Evolutionary conservation across 2,113 vertebrate species (phyloP), one percentile per base, ranked within the genome.

Genomic region (Heterotilapia buettikoferi): DNA sequence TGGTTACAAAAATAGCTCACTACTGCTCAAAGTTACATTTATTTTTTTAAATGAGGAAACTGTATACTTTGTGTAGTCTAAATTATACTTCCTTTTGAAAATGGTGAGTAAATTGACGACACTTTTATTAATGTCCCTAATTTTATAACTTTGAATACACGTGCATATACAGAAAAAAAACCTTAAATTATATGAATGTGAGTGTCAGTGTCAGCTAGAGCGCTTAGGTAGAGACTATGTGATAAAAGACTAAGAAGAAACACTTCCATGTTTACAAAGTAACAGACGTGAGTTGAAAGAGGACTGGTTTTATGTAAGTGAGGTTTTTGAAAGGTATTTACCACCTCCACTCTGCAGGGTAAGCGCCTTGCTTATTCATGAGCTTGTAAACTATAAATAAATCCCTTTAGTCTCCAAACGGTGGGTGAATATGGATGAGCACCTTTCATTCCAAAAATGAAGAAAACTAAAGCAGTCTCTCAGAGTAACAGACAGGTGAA

Each of bases 331-430:
- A 83, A 83, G 36, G 38, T 52, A 57, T 92, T 88, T 89, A 86
- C 82, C 76, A 26, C 71, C 38, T 85, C 31, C 50, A 26, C 52
- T 83, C 45, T 36, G 86, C 87, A 40, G 57, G 26, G 88, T 43
- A 43, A 79, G 66, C 57, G 73, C 21, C 33, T 78, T 63, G 56
- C 52, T 88, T 93, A 93, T 90, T 89, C 90, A 91, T 88, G 68
- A 88, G 43, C 31, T 45, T 84, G 82, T 92, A 90, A 92, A 88
- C 73, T 85, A 91, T 93, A 90, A 78, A 90, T 89, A 89, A 83
- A 90, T 61, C 52, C 56, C 85, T 80, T 54, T 90, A 83, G 88
- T 84, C 80, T 10, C 78, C 68, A 89, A 82, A 80, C 82, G 80
- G 21, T 10, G 14, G 26, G 40, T 80, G 40, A 87, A 90, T 85